Percentiles rank a stretch among this genome's conserved stretches.
phyloP scores from a whole-genome alignment of 1,140 invertebrate species.

The Zaprionus davidi region DNA sequence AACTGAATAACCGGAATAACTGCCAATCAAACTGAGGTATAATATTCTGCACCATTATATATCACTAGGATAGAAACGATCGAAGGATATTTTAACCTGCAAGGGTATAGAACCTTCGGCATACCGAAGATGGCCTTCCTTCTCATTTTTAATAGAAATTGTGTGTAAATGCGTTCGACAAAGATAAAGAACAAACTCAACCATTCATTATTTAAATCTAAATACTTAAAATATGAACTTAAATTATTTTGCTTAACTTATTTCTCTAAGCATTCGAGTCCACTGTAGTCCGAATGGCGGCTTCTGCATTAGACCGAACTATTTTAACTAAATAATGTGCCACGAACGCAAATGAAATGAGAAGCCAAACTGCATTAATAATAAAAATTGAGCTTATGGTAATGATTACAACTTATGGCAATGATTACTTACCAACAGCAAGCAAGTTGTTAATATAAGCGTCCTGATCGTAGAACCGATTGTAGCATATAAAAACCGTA shows the following conservation, averaged over 20 bases:
- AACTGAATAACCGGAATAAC: too few relatives aligned
- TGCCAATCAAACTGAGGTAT: too few relatives aligned
- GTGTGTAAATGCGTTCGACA: not conserved
- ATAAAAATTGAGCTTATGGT: not conserved
- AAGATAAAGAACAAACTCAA: not conserved
- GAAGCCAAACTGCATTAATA: not conserved
- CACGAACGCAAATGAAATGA: not conserved
- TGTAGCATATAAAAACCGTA: slow-evolving; percentile 28
- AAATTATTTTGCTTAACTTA: not conserved
- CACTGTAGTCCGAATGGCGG: not conserved
- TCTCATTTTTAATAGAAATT: too few relatives aligned
- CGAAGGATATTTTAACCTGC: too few relatives aligned
- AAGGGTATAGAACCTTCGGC: too few relatives aligned
- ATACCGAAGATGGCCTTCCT: too few relatives aligned
- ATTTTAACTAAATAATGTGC: slow-evolving; percentile 11
- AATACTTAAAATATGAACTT: not conserved
- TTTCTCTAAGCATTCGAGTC: not conserved
- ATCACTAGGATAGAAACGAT: too few relatives aligned
- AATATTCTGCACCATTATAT: too few relatives aligned
- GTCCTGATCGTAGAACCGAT: slow-evolving; percentile 6
- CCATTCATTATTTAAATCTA: not conserved
- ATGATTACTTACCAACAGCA: slow-evolving; percentile 12
- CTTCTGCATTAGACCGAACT: not conserved
- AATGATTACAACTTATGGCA: too few relatives aligned
- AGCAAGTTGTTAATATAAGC: not conserved